phyloP scores from a whole-genome alignment of 2,113 vertebrate genomes.

The Gasterosteus nipponicus region DNA sequence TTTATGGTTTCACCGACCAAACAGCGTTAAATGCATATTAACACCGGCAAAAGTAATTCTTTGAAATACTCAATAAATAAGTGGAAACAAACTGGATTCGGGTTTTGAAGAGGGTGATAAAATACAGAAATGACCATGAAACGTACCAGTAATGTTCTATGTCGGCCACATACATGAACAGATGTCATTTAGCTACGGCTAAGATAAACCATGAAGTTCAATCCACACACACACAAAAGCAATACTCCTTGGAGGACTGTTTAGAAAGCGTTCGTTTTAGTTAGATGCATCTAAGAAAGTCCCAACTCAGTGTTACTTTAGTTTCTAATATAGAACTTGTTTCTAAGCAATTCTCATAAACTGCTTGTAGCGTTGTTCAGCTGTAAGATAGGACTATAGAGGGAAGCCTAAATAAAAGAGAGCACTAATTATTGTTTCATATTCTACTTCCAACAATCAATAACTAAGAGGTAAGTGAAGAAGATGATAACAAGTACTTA shows the following conservation, averaged over 20 bases:
- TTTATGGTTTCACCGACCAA: too few relatives aligned
- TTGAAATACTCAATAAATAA: background rate
- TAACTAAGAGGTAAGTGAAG: background rate
- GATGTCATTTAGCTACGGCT: background rate
- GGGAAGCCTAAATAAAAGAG: background rate
- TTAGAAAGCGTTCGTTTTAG: background rate
- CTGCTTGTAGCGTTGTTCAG: background rate
- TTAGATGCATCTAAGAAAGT: background rate
- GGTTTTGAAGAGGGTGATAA: background rate
- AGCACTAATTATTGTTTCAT: background rate
- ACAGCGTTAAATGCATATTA: background rate
- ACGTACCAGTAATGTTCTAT: background rate
- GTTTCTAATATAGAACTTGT: background rate
- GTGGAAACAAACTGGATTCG: background rate
- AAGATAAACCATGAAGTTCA: background rate
- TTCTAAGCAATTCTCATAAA: too few relatives aligned
- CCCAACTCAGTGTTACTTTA: background rate
- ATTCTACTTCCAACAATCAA: background rate
- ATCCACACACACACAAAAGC: background rate
- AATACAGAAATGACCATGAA: background rate
- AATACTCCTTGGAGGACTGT: background rate
- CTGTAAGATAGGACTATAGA: background rate
- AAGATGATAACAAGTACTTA: background rate
- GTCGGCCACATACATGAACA: background rate
- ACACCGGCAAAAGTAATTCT: background rate